Evolutionary conservation across 2,888 invertebrate species (phyloP).

Genomic region (Nomada flava): DNA sequence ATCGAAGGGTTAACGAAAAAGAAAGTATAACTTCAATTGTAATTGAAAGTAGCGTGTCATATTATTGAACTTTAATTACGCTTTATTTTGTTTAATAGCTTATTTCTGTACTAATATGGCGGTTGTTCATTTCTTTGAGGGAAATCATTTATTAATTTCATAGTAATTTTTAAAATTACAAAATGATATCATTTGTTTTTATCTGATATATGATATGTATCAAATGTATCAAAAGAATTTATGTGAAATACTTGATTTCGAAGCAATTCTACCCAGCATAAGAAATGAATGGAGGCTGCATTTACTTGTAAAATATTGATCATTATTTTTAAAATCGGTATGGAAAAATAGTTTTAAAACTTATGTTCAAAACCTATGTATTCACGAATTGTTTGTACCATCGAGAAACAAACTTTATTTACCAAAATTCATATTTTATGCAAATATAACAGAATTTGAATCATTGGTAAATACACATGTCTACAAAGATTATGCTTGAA

Average conservation of each 20-base stretch:
- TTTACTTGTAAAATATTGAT: slow-evolving; percentile 46
- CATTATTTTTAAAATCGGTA: slow-evolving; percentile 19
- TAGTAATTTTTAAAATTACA: neutral
- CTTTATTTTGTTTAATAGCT: slow-evolving; percentile 16
- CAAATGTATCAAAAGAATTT: neutral
- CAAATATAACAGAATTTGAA: neutral
- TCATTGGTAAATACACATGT: slow-evolving; percentile 10
- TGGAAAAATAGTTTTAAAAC: slow-evolving; percentile 6
- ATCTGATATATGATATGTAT: slow-evolving; percentile 9
- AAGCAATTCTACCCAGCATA: neutral
- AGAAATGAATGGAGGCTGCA: slow-evolving; percentile 27
- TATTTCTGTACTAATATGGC: slow-evolving; percentile 12
- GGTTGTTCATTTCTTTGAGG: slow-evolving; percentile 14
- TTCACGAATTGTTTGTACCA: neutral
- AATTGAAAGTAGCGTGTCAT: slow-evolving; percentile 37
- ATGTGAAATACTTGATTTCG: slow-evolving; percentile 7
- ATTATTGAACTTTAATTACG: slow-evolving; percentile 25
- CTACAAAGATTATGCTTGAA: slow-evolving; percentile 2
- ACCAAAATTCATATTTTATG: neutral
- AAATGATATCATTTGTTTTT: neutral
- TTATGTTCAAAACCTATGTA: slow-evolving; percentile 6
- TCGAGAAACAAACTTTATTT: slow-evolving; percentile 4
- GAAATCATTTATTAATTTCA: slow-evolving; percentile 23
- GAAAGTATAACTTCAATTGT: slow-evolving; percentile 36
- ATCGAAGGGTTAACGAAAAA: slow-evolving; percentile 37